A percentile compares a stretch with the other conserved stretches of the same genome.
phyloP scores from a whole-genome alignment of 1,140 invertebrate species.

The Tetramorium simillimum region DNA sequence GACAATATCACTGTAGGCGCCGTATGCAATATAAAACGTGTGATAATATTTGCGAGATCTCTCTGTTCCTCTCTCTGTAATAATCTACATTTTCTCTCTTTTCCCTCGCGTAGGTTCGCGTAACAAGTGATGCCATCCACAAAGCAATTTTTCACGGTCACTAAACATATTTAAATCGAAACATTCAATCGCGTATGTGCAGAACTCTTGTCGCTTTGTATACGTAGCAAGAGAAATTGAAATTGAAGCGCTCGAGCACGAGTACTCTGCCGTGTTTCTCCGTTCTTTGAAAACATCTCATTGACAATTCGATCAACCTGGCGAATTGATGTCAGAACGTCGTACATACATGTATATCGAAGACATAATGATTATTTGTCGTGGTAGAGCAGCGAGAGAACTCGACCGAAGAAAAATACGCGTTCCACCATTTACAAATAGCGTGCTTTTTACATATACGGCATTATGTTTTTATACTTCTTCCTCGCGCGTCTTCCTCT shows the following conservation, averaged over 20 bases:
- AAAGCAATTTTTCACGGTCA: conserved; percentile 51
- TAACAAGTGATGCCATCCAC: conserved; percentile 7
- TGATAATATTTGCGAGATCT: conserved; percentile 9
- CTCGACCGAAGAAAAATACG: neutral
- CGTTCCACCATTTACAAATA: neutral
- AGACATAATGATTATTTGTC: conserved; percentile 43
- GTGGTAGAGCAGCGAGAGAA: neutral
- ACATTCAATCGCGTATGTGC: conserved; percentile 19
- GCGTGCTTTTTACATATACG: neutral
- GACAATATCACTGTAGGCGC: neutral
- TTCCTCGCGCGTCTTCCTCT: neutral
- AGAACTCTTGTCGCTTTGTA: conserved; percentile 37
- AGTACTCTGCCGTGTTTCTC: conserved; percentile 2
- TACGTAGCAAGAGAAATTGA: conserved; percentile 44
- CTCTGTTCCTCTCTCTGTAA: neutral
- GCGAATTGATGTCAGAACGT: conserved; percentile 18
- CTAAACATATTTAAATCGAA: conserved; percentile 47
- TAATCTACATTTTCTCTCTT: conserved; percentile 8
- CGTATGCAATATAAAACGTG: neutral
- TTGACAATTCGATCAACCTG: conserved; percentile 54
- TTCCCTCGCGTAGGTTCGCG: neutral
- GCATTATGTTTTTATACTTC: neutral
- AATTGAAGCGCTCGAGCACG: conserved; percentile 42
- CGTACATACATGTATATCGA: neutral
- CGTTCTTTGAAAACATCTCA: conserved; percentile 52